Evolutionary conservation across 2,888 invertebrate species (phyloP), one percentile per base, ranked within the genome.

Genomic region (Drosophila atripex): DNA sequence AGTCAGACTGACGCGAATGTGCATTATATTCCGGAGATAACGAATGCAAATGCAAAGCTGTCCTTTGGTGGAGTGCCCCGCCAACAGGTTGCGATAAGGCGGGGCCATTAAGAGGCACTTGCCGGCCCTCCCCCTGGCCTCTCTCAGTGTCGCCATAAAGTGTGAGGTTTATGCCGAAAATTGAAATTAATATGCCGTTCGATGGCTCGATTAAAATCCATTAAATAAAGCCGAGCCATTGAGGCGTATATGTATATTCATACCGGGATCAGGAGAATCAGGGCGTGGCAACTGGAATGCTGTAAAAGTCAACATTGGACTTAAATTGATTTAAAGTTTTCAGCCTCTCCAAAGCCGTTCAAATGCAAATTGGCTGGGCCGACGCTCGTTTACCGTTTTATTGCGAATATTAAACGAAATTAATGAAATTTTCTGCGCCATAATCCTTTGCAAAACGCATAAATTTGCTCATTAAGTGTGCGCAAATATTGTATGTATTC

Each of bases 361-460:
- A 52, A 86, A 84, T 88, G 84, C 61, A 84, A 84, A 88, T 86
- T 73, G 77, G 74, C 43, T 18, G 12, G 58, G 32, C 53, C 51
- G 39, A 11, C 45, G 59, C 47, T 64, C 55, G 54, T 63, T 58
- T 61, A 56, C 57, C 73, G 50, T 88, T 88, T 84, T 88, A 88
- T 85, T 88, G 85, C 78, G 77, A 78, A 85, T 85, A 85, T 87
- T 80, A 87, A 85, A 85, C 87, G 77, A 84, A 85, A 84, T 84
- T 86, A 86, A 86, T 88, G 78, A 86, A 88, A 89, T 87, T 88
- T 88, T 89, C 88, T 77, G 80, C 89, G 71, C 73, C 85, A 89
- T 88, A 87, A 86, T 84, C 78, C 87, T 88, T 86, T 86, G 76
- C 79, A 80, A 86, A 75, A 76, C 79, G 72, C 88, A 89, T 86